phyloP scores from a whole-genome alignment of 2,888 invertebrate species.

The Philereme transversata region DNA sequence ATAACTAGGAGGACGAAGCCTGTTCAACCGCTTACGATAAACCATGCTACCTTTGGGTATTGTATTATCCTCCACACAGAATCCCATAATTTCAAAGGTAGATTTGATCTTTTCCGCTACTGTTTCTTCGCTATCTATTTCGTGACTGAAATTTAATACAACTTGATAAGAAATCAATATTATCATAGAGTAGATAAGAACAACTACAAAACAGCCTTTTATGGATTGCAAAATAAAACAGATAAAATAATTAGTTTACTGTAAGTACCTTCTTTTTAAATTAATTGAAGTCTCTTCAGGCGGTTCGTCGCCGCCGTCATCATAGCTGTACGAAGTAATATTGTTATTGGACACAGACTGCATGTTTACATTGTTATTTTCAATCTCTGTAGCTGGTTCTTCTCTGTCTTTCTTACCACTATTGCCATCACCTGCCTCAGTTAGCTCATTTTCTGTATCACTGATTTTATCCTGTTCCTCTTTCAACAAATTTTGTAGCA shows the following conservation, averaged over 20 bases:
- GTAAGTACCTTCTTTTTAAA: conserved; percentile 79
- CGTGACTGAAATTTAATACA: conserved; percentile 71
- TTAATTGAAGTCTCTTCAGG: conserved; percentile 78
- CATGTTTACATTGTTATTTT: conserved; percentile 30
- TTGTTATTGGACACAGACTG: conserved; percentile 47
- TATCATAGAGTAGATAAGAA: not conserved
- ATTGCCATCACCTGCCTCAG: conserved; percentile 56
- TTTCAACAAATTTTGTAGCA: conserved; percentile 82
- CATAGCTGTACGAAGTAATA: conserved; percentile 51
- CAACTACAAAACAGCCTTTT: not conserved
- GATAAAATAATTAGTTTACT: not conserved
- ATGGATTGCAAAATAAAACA: not conserved
- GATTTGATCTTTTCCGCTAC: conserved; percentile 83
- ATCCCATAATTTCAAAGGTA: conserved; percentile 87
- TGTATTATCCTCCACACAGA: conserved; percentile 59
- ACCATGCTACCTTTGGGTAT: conserved; percentile 84
- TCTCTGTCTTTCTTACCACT: conserved; percentile 39
- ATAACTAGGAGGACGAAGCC: conserved; percentile 77
- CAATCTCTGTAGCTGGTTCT: conserved; percentile 35
- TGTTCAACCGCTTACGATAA: conserved; percentile 85
- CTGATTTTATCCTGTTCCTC: conserved; percentile 60
- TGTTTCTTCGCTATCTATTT: conserved; percentile 77
- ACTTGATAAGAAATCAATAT: not conserved
- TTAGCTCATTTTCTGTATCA: conserved; percentile 39
- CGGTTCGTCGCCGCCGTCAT: conserved; percentile 78